These are phyloP conservation scores for Danio tinwini DNA, from an alignment of 2,797 vertebrate species.

Conservation along the genomic window DNA sequence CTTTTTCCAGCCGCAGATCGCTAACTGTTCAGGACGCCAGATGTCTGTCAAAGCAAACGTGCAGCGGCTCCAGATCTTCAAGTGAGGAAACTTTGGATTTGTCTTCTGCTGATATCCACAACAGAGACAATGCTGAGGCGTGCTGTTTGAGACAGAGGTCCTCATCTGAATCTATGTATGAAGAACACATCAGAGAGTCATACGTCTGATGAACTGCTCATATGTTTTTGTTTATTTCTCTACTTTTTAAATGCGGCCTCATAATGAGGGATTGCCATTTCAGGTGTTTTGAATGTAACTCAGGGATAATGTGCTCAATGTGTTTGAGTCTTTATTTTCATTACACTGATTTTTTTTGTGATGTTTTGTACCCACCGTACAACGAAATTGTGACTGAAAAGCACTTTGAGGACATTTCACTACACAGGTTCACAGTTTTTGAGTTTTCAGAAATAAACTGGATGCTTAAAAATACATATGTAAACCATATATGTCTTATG, in stretches of 20 bases:
- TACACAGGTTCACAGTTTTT: constrained; percentile 23
- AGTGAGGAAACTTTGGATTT: constrained; percentile 47
- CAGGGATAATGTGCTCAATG: not conserved
- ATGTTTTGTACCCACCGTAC: not conserved
- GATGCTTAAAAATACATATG: not conserved
- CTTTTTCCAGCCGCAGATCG: constrained; percentile 37
- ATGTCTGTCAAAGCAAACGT: constrained; percentile 54
- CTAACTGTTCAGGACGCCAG: constrained; percentile 76
- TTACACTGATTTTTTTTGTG: not conserved
- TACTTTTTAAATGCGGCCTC: constrained; percentile 3
- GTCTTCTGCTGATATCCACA: constrained; percentile 22
- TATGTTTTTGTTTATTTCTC: not conserved
- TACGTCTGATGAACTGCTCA: constrained; percentile 73
- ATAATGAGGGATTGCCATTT: constrained; percentile 1
- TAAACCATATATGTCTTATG: constrained; percentile 20
- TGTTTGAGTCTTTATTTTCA: constrained; percentile 8
- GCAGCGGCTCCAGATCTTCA: constrained; percentile 49
- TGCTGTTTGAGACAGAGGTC: constrained; percentile 65
- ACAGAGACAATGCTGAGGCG: constrained; percentile 45
- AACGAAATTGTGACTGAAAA: constrained; percentile 32
- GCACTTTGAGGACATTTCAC: constrained; percentile 45
- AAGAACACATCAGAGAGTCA: constrained; percentile 78
- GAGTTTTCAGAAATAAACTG: constrained; percentile 24
- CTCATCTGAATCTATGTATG: constrained; percentile 72
- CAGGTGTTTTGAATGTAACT: not conserved